Evolutionary conservation across 2,113 vertebrate species (phyloP), one percentile per base, ranked within the genome.

Genomic region (Rhynchomys soricoides): DNA sequence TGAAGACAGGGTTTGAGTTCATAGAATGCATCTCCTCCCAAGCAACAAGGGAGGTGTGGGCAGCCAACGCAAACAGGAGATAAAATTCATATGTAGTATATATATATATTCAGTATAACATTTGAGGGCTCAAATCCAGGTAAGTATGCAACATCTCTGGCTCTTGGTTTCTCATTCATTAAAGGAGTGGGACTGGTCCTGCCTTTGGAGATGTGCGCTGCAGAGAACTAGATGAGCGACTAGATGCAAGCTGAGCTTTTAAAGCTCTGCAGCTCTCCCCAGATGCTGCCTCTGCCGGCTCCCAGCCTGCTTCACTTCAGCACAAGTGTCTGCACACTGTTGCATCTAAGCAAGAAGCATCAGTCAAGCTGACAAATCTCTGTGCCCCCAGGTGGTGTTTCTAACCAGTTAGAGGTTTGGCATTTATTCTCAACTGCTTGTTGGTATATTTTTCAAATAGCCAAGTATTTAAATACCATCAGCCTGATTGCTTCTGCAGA

Each of bases 381-480:
- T 50, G 31, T 73, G 90, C 64, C 96, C 87, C 92, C 57, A 37
- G 95, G 95, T 68, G 48, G 87, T 86, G 48, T 88, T 95, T 91
- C 96, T 90, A 94, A 90, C 90, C 88, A 90, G 81, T 88, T 82
- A 95, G 96, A 95, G 66, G 85, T 34, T 93, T 96, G 94, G 87
- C 97, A 93, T 97, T 97, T 96, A 91, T 90, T 95, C 92, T 93
- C 90, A 78, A 95, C 75, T 77, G 90, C 75, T 95, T 97, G 92
- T 88, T 92, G 70, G 83, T 94, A 5, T 81, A 86, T 62, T 95
- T 97, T 95, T 93, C 96, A 97, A 96, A 96, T 97, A 90, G 85
- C 81, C 74, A 8, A 37, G 50, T 95, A 96, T 96, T 97, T 95
- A 91, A 96, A 88, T 93, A 90, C 55, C 83, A 79, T 79, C 78